phyloP scores from a whole-genome alignment of 2,797 vertebrate species.

The Simalia tracyae region DNA sequence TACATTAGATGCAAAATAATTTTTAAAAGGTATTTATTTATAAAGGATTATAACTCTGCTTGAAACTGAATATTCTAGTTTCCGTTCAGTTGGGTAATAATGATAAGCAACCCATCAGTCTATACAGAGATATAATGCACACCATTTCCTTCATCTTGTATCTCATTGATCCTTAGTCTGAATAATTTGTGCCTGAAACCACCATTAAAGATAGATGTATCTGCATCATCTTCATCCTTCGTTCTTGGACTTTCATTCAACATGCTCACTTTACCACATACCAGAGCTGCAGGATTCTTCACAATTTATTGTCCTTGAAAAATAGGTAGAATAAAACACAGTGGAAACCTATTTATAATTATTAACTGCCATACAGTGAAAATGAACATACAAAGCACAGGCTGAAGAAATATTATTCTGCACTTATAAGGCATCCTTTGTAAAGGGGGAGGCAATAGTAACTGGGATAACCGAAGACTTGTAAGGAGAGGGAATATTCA shows the following conservation, averaged over 20 bases:
- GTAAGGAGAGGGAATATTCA: not conserved
- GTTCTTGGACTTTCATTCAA: constrained; percentile 79
- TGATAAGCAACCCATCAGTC: no score
- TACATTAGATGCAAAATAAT: no score
- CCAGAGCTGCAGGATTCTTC: constrained; percentile 79
- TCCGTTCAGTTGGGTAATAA: no score
- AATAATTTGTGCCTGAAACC: constrained; percentile 83
- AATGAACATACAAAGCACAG: no score
- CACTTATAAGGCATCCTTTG: not conserved
- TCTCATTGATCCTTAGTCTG: constrained; percentile 84
- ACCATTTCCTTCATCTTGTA: constrained; percentile 84
- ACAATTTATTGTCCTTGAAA: constrained; percentile 76
- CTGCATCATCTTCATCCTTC: constrained; percentile 79
- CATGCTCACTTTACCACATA: constrained; percentile 81
- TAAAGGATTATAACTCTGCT: no score
- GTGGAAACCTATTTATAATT: not conserved
- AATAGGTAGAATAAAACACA: not conserved
- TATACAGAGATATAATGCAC: constrained; percentile 53
- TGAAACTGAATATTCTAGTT: no score
- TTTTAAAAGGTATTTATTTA: no score
- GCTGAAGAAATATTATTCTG: no score
- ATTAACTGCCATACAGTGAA: no score
- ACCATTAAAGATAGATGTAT: constrained; percentile 76
- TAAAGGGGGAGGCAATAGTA: not conserved
- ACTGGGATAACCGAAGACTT: not conserved